A percentile compares a stretch with the other conserved stretches of the same genome.
phyloP scores from a whole-genome alignment of 2,113 vertebrate species.

The Stomatorhinus ivindoensis region DNA sequence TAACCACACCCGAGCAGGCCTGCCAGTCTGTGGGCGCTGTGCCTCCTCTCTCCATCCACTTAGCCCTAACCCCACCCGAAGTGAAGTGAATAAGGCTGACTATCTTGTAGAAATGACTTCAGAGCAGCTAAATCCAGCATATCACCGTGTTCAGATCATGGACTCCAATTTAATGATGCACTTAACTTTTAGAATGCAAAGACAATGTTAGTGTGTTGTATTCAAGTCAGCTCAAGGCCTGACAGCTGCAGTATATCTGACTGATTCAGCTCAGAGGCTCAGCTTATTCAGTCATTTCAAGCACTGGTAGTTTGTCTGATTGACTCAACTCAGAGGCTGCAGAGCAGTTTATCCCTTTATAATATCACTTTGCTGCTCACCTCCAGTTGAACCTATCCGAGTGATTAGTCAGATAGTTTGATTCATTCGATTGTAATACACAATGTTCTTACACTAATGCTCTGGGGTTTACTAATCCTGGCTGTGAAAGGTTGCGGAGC shows the following conservation, averaged over 20 bases:
- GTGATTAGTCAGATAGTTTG: not conserved
- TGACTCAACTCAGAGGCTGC: not conserved
- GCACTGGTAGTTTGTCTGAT: not conserved
- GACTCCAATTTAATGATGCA: not conserved
- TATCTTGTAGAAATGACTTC: not conserved
- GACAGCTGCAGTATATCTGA: not conserved
- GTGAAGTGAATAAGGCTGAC: not conserved
- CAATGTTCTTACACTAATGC: not conserved
- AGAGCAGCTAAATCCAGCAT: not conserved
- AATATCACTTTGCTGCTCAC: not conserved
- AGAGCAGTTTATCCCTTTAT: not conserved
- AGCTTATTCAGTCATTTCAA: not conserved
- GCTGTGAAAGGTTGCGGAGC: too few relatives aligned
- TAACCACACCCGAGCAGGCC: too few relatives aligned
- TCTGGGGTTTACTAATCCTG: not conserved
- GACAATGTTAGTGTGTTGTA: not conserved
- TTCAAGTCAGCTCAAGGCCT: not conserved
- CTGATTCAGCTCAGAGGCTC: not conserved
- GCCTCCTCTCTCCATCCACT: too few relatives aligned
- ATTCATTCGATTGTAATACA: not conserved
- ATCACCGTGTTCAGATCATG: not conserved
- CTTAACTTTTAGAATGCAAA: not conserved
- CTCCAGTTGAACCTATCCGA: not conserved
- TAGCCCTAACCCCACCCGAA: not conserved
- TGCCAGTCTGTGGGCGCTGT: too few relatives aligned